Evolutionary conservation across 2,797 vertebrate species (phyloP).

Genomic region (Hyperoplus lanceolatus): DNA sequence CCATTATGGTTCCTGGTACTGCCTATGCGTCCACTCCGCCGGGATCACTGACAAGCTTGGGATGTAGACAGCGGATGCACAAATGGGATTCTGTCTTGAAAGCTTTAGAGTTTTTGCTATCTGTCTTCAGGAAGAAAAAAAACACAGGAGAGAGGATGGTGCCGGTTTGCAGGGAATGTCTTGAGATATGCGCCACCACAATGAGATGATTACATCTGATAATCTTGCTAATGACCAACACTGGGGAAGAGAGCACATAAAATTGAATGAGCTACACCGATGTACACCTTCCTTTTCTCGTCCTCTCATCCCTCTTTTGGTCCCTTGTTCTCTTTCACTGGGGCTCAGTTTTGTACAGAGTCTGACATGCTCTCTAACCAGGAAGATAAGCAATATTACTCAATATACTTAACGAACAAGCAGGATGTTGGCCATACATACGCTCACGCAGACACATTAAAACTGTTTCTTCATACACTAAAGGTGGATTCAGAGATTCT

Average conservation of each 20-base stretch:
- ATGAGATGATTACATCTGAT: slow-evolving; percentile 80
- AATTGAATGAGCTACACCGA: slow-evolving; percentile 67
- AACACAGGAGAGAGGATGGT: slow-evolving; percentile 43
- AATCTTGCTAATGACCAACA: slow-evolving; percentile 81
- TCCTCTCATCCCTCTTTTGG: slow-evolving; percentile 52
- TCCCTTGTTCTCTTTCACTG: slow-evolving; percentile 56
- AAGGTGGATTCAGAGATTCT: too few species aligned
- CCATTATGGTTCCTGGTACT: slow-evolving; percentile 83
- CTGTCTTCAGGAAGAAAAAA: slow-evolving; percentile 62
- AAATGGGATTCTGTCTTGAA: slow-evolving; percentile 86
- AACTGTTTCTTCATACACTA: not conserved
- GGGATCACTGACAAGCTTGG: slow-evolving; percentile 86
- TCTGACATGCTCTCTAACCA: slow-evolving; percentile 56
- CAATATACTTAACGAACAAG: slow-evolving; percentile 65
- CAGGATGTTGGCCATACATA: slow-evolving; percentile 48
- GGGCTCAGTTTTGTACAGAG: slow-evolving; percentile 57
- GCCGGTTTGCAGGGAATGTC: slow-evolving; percentile 42
- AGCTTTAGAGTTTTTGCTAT: slow-evolving; percentile 77
- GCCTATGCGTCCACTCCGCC: slow-evolving; percentile 74
- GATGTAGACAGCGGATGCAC: slow-evolving; percentile 85
- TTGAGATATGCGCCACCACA: slow-evolving; percentile 67
- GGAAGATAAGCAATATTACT: slow-evolving; percentile 69
- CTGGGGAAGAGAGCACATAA: slow-evolving; percentile 61
- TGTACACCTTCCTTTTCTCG: slow-evolving; percentile 51
- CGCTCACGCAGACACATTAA: slow-evolving; percentile 40